Conservation (phyloP, 1,140 invertebrate genomes). For the Apolygus lucorum region DNA sequence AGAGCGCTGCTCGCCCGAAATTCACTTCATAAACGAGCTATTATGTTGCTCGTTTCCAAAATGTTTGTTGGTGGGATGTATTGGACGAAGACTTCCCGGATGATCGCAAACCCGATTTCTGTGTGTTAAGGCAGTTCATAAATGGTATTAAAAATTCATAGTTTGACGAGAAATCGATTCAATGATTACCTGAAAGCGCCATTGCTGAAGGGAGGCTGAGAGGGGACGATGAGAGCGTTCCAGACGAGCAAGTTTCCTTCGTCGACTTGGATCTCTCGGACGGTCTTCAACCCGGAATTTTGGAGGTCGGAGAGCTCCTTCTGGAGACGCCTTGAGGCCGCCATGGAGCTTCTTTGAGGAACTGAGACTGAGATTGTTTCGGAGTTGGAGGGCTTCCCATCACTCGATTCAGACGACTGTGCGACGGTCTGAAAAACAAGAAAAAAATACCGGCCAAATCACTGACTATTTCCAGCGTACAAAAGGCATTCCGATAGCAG, state of each 20-base stretch:
- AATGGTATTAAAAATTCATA: too few relatives aligned
- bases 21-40: too few relatives aligned
- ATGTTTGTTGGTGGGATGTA: too few relatives aligned
- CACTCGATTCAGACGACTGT: background rate
- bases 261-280: slow-evolving; percentile 86
- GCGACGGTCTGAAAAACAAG: background rate
- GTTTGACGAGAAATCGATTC: too few relatives aligned
- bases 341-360: background rate
- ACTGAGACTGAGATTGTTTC: background rate
- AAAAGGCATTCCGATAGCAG: too few relatives aligned
- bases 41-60: too few relatives aligned
- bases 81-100: too few relatives aligned
- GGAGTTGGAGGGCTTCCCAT: background rate
- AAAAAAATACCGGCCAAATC: too few relatives aligned
- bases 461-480: too few relatives aligned
- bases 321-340: slow-evolving; percentile 24
- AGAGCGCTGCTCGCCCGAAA: too few relatives aligned
- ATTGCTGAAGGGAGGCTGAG: slow-evolving; percentile 96
- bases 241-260: slow-evolving; percentile 89
- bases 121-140: too few relatives aligned
- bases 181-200: slow-evolving; percentile 52
- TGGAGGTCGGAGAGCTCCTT: slow-evolving; percentile 72
- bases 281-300: slow-evolving; percentile 74
- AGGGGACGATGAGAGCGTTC: slow-evolving; percentile 88
- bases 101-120: too few relatives aligned